Evolutionary conservation across 1,140 invertebrate species (phyloP).

Genomic region (Lithobius niger): DNA sequence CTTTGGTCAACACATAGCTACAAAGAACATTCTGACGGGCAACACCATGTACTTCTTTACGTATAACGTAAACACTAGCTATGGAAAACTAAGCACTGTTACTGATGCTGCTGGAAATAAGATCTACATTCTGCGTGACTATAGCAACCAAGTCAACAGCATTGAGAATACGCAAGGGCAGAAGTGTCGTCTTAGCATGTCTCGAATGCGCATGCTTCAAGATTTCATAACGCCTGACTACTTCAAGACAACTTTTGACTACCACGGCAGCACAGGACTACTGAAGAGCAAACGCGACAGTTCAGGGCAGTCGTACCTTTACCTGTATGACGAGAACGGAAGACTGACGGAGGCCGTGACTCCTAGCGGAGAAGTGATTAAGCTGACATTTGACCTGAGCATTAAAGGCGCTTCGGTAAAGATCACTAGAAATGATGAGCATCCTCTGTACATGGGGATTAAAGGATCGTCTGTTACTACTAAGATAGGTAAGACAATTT

Average conservation of each 20-base stretch:
- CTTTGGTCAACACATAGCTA: conserved; percentile 85
- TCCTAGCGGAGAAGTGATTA: conserved; percentile 75
- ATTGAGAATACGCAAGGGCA: conserved; percentile 90
- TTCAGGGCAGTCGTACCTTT: conserved; percentile 79
- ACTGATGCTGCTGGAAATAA: conserved; percentile 90
- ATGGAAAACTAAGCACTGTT: conserved; percentile 81
- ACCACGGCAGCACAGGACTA: conserved; percentile 74
- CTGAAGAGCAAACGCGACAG: conserved; percentile 77
- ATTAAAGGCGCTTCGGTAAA: conserved; percentile 74
- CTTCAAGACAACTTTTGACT: conserved; percentile 83
- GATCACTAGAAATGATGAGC: conserved; percentile 64
- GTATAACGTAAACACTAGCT: conserved; percentile 92
- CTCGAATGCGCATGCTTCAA: conserved; percentile 73
- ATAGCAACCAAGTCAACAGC: conserved; percentile 57
- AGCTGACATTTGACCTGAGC: conserved; percentile 67
- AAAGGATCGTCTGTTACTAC: conserved; percentile 60
- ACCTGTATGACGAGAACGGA: conserved; percentile 90
- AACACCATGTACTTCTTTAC: conserved; percentile 83
- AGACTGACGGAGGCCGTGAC: conserved; percentile 76
- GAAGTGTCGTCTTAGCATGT: conserved; percentile 77
- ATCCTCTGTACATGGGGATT: conserved; percentile 68
- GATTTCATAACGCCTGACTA: conserved; percentile 79
- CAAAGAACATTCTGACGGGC: conserved; percentile 81
- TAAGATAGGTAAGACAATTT: conserved; percentile 16
- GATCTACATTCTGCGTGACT: conserved; percentile 71